Base-by-base conservation (phyloP, 2,113 vertebrate species). In the Hypocryptadius cinnamomeus region DNA sequence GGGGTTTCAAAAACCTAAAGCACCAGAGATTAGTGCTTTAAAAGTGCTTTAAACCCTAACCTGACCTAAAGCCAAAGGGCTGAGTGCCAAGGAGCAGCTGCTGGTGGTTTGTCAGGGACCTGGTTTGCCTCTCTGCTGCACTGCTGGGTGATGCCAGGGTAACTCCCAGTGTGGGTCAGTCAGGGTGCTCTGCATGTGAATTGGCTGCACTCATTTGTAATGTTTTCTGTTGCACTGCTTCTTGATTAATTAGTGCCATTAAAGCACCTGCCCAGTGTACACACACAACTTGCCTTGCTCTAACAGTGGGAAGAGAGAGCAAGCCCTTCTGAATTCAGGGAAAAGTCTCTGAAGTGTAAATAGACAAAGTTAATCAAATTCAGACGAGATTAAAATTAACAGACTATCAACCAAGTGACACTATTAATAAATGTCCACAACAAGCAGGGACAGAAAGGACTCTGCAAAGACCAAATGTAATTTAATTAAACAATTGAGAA, bases 331-430 rank as follows among this genome's bases (percentile, higher is more conserved):
- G 90, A 97, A 96, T 95, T 61, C 71, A 84, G 80, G 69, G 82
- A 59, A 74, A 92, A 85, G 70, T 69, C 96, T 96, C 92, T 97
- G 91, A 97, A 96, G 92, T 96, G 95, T 92, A 96, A 96, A 96
- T 84, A 96, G 81, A 96, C 85, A 93, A 95, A 92, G 94, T 94
- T 96, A 97, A 96, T 97, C 95, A 95, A 95, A 96, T 96, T 96
- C 85, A 93, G 87, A 89, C 1, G 3, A 91, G 86, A 97, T 97
- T 94, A 90, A 97, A 97, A 96, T 96, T 91, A 97, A 95, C 95
- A 97, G 95, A 87, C 95, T 96, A 77, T 94, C 94, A 97, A 96
- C 86, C 89, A 87, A 95, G 86, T 96, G 94, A 94, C 94, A 94
- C 94, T 92, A 92, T 96, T 95, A 96, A 97, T 97, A 96, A 95